Conservation (phyloP, 2,113 vertebrate genomes). For the Phycodurus eques region DNA sequence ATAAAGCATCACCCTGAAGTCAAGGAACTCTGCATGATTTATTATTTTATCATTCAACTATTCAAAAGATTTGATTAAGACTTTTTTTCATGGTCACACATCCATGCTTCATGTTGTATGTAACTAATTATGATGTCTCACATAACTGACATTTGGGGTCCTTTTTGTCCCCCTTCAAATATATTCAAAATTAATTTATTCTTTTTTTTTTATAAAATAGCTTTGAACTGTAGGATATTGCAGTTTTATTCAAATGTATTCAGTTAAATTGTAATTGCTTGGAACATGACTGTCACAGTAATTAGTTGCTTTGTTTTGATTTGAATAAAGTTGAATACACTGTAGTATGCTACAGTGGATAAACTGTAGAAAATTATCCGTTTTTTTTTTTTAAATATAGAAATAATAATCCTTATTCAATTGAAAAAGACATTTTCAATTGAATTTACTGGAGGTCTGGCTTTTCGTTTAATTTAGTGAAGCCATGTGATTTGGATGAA, state of each 20-base stretch:
- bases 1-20: constrained; percentile 5
- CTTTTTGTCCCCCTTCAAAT: background rate
- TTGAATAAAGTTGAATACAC: background rate
- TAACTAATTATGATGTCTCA: background rate
- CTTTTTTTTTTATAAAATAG: background rate
- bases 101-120: background rate
- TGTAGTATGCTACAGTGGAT: background rate
- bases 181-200: background rate
- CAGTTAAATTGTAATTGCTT: background rate
- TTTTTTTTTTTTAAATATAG: background rate
- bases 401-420: background rate
- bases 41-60: background rate
- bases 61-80: background rate
- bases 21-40: constrained; percentile 3
- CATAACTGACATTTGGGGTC: background rate
- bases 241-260: background rate
- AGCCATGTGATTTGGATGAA: no score
- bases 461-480: no score
- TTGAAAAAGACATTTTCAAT: no score
- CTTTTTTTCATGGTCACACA: background rate
- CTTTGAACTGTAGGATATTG: no score
- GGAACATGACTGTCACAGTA: background rate
- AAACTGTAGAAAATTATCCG: background rate
- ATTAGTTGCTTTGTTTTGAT: no score
- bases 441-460: no score